These are phyloP conservation scores for Oligia strigilis DNA, from an alignment of 2,888 invertebrate species.

Conservation along the genomic window DNA sequence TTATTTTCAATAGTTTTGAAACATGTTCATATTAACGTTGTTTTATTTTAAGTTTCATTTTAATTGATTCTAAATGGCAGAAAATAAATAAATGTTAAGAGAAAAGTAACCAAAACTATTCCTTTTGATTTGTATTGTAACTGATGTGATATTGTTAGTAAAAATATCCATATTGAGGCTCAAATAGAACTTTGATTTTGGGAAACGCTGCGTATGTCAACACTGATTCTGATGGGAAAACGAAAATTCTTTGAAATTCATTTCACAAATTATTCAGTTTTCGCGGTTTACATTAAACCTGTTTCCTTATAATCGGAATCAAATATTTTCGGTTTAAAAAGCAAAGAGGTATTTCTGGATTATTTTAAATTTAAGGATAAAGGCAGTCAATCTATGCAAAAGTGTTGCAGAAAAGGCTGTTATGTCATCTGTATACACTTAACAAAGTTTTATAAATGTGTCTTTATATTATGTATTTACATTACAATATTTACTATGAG, in stretches of 20 bases:
- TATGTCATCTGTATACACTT: slow-evolving; percentile 9
- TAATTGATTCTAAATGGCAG: not conserved
- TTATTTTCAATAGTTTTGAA: slow-evolving; percentile 6
- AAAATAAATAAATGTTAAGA: slow-evolving; percentile 1
- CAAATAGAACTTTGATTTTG: slow-evolving; percentile 4
- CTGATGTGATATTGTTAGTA: not conserved
- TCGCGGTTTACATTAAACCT: slow-evolving; percentile 13
- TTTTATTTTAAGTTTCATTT: slow-evolving; percentile 32
- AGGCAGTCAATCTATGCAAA: slow-evolving; percentile 9
- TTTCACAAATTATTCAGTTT: not conserved
- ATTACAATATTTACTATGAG: slow-evolving; percentile 28
- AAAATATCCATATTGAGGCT: slow-evolving; percentile 5
- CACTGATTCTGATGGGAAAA: slow-evolving; percentile 35
- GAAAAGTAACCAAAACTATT: not conserved
- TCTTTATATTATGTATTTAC: slow-evolving; percentile 39
- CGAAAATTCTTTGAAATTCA: not conserved
- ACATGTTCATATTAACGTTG: slow-evolving; percentile 29
- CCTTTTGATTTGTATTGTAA: slow-evolving; percentile 8
- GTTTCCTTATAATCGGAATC: slow-evolving; percentile 18
- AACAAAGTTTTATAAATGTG: slow-evolving; percentile 18
- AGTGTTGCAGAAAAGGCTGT: slow-evolving; percentile 17
- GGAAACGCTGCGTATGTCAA: slow-evolving; percentile 52
- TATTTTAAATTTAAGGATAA: slow-evolving; percentile 6
- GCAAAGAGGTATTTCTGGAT: slow-evolving; percentile 14
- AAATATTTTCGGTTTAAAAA: slow-evolving; percentile 17